Conservation (phyloP, 2,888 invertebrate species). For the Alitta virens region DNA sequence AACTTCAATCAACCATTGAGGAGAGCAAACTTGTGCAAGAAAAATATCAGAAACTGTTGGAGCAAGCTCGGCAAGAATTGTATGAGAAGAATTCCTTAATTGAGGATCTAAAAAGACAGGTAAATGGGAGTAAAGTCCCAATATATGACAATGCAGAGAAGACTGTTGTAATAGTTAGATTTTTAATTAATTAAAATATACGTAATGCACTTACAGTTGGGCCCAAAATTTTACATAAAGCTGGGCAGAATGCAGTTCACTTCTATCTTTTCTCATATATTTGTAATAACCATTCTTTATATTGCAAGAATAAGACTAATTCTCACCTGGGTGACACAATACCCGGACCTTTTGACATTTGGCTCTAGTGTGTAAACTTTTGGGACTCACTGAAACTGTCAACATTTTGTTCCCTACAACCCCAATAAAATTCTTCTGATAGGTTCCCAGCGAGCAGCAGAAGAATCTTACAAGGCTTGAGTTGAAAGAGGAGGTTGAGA, state of each 20-base stretch:
- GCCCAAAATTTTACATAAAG: too few relatives aligned
- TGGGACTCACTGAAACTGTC: too few relatives aligned
- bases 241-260: too few relatives aligned
- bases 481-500: conserved; percentile 47
- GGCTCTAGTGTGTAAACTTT: too few relatives aligned
- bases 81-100: conserved; percentile 30
- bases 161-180: neutral
- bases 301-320: too few relatives aligned
- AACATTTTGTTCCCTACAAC: too few relatives aligned
- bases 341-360: too few relatives aligned
- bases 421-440: too few relatives aligned
- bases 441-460: conserved; percentile 48
- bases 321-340: too few relatives aligned
- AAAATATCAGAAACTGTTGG: conserved; percentile 49
- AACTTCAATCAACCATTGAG: conserved; percentile 49
- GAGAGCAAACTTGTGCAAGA: conserved; percentile 53
- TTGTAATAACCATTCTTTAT: too few relatives aligned
- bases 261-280: too few relatives aligned
- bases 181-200: neutral
- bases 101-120: conserved; percentile 44
- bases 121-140: too few relatives aligned
- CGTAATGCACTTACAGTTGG: neutral
- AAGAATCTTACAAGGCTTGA: conserved; percentile 47
- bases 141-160: neutral
- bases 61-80: conserved; percentile 44